phyloP scores from a whole-genome alignment of 2,888 invertebrate species.

The Cataglyphis cursor region DNA sequence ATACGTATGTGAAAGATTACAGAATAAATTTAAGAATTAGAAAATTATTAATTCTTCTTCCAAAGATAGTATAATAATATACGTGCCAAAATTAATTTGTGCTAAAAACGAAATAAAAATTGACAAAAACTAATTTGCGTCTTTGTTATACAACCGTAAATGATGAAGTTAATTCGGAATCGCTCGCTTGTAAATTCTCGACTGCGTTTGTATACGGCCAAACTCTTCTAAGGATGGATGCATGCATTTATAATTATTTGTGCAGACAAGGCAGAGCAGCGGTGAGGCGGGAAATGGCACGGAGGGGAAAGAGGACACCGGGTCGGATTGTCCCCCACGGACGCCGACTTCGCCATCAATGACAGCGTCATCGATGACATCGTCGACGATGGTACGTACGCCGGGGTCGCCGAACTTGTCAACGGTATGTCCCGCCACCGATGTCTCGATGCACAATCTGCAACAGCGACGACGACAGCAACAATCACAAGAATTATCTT shows the following conservation, averaged over 20 bases:
- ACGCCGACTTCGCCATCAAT: slow-evolving; percentile 70
- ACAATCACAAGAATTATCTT: slow-evolving; percentile 52
- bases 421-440: background rate
- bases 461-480: slow-evolving; percentile 61
- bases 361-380: slow-evolving; percentile 70
- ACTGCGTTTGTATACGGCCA: background rate
- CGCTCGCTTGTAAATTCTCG: background rate
- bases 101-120: background rate
- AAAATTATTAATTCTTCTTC: background rate
- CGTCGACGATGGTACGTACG: slow-evolving; percentile 48
- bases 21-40: background rate
- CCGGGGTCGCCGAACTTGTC: slow-evolving; percentile 56
- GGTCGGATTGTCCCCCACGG: slow-evolving; percentile 77
- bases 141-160: background rate
- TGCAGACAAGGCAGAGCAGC: slow-evolving; percentile 85
- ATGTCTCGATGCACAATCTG: slow-evolving; percentile 23
- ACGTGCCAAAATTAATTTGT: too few species aligned
- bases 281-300: slow-evolving; percentile 78
- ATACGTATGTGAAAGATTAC: background rate
- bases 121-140: background rate
- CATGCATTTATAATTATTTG: slow-evolving; percentile 33
- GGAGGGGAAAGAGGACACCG: slow-evolving; percentile 74
- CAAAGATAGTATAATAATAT: background rate
- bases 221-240: background rate
- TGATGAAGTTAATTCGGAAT: background rate